Base-by-base conservation (phyloP, 2,113 vertebrate species). In the Todiramphus chloris region DNA sequence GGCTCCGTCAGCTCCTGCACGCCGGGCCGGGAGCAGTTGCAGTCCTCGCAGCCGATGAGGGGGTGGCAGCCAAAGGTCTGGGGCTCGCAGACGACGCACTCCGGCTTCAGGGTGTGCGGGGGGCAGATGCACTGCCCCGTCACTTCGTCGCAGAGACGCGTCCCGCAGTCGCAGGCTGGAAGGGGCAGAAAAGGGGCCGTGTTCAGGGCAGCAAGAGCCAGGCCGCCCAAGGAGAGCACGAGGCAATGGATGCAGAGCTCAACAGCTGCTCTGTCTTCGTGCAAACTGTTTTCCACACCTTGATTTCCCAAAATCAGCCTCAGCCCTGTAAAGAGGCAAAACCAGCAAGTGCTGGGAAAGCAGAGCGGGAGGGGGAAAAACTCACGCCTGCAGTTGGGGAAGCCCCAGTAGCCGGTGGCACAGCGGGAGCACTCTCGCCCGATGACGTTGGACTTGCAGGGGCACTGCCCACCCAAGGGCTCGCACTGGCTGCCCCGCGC, bases 51-150 rank as follows among this genome's bases (percentile, higher is more conserved):
- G 58, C 99, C 99, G 0, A 99, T 97, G 92, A 99, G 96, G 0
- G 99, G 99, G 96, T 99, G 99, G 97, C 99, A 99, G 94, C 99
- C 99, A 0, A 99, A 99, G 9, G 99, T 98, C 96, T 98, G 99
- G 1, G 99, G 99, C 97, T 99, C 98, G 10, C 99, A 99, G 81
- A 98, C 86, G 1, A 97, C 91, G 51, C 99, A 99, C 31, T 99
- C 99, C 0, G 99, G 99, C 2, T 74, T 98, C 56, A 99, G 15
- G 1, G 99, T 99, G 83, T 98, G 98, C 0, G 99, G 99, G 0
- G 99, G 99, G 50, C 99, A 99, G 96, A 99, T 98, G 50, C 99
- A 99, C 68, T 98, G 98, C 2, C 99, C 99, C 0, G 99, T 99
- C 95, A 99, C 97, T 3, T 99, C 99, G 0, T 99, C 98, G 1